Evolutionary conservation across 1,140 invertebrate genomes (phyloP).

Genomic region (Trichomalopsis sarcophagae): DNA sequence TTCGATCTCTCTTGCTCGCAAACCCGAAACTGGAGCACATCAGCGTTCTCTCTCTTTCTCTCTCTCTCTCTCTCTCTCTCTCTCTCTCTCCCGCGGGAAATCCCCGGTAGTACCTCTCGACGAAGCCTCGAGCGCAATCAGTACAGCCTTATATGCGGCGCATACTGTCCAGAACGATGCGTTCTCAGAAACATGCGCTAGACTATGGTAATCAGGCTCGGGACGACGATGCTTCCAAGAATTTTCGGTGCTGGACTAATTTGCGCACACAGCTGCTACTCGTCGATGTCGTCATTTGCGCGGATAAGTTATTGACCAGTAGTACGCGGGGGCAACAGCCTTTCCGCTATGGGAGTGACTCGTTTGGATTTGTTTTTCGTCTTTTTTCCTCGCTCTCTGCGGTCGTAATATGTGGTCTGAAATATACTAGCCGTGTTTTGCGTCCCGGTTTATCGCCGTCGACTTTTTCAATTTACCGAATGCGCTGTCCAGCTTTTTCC

Average conservation of each 20-base stretch:
- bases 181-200: not conserved
- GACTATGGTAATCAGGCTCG: not conserved
- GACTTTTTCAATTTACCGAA: too few species aligned
- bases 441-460: too few species aligned
- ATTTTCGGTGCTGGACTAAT: not conserved
- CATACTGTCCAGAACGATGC: not conserved
- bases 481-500: too few species aligned
- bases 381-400: too few species aligned
- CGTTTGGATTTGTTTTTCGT: too few species aligned
- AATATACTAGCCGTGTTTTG: too few species aligned
- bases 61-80: too few species aligned
- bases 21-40: not conserved
- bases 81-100: not conserved
- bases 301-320: not conserved
- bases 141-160: not conserved
- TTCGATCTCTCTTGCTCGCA: too few species aligned
- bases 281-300: too few species aligned
- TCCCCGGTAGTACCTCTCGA: not conserved
- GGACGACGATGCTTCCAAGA: not conserved
- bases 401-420: too few species aligned
- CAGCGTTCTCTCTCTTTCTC: not conserved
- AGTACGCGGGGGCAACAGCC: not conserved
- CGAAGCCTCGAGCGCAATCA: not conserved
- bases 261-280: not conserved
- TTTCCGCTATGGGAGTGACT: too few species aligned